A percentile compares a stretch with the other conserved stretches of the same genome.
These are phyloP conservation scores for Drosophila parthenogenetica DNA, from an alignment of 2,888 invertebrate species.

Conservation along the genomic window DNA sequence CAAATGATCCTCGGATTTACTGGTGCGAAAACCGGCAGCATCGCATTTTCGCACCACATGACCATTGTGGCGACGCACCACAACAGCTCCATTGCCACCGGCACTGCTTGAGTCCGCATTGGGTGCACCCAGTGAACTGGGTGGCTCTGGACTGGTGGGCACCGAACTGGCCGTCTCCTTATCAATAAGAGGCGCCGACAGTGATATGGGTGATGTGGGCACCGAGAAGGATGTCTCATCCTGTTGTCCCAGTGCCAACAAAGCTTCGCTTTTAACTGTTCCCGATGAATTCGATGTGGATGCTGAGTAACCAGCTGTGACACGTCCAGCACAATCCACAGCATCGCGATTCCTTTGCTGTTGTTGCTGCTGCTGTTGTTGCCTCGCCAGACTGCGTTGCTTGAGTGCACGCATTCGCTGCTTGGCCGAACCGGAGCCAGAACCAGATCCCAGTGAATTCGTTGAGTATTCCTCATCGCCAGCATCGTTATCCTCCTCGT, in stretches of 20 bases:
- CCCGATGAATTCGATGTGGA: slow-evolving; percentile 83
- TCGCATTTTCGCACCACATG: slow-evolving; percentile 85
- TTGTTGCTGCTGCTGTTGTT: slow-evolving; percentile 57
- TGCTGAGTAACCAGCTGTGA: slow-evolving; percentile 49
- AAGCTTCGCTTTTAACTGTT: slow-evolving; percentile 84
- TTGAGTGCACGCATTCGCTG: slow-evolving; percentile 80
- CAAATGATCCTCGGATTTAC: slow-evolving; percentile 96
- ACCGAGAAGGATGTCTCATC: slow-evolving; percentile 85
- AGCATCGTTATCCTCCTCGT: slow-evolving; percentile 75
- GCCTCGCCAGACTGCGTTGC: slow-evolving; percentile 71
- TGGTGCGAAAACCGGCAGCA: slow-evolving; percentile 92
- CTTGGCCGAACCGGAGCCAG: slow-evolving; percentile 73
- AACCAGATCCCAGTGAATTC: slow-evolving; percentile 79
- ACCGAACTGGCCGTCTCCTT: slow-evolving; percentile 87
- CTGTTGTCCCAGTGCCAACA: slow-evolving; percentile 58
- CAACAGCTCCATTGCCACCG: slow-evolving; percentile 75
- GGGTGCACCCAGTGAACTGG: slow-evolving; percentile 70
- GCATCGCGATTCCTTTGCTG: slow-evolving; percentile 71
- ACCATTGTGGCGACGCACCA: slow-evolving; percentile 86
- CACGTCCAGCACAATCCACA: slow-evolving; percentile 69
- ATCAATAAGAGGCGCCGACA: slow-evolving; percentile 85
- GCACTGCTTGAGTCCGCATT: slow-evolving; percentile 85
- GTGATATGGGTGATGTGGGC: slow-evolving; percentile 86
- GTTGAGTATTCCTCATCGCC: slow-evolving; percentile 81
- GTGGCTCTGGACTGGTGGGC: slow-evolving; percentile 89